Evolutionary conservation across 2,113 vertebrate species (phyloP).

Genomic region (Struthio camelus): DNA sequence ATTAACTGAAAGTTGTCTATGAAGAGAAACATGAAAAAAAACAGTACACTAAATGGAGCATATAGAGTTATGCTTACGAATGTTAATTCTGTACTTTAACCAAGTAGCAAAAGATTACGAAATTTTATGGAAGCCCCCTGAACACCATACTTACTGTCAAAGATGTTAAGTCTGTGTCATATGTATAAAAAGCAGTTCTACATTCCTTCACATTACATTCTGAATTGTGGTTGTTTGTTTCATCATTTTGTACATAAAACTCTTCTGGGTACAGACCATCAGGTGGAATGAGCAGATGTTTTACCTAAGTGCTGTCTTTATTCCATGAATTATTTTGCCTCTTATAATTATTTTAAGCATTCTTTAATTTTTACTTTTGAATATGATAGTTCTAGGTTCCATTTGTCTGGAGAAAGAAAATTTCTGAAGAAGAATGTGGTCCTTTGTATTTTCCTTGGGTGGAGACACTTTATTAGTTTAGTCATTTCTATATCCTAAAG

Average conservation of each 20-base stretch:
- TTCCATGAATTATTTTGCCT: neutral
- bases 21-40: neutral
- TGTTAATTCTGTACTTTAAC: neutral
- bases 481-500: neutral
- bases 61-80: neutral
- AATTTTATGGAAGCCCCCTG: neutral
- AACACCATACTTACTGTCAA: neutral
- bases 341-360: neutral
- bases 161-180: neutral
- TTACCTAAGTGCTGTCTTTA: neutral
- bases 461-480: neutral
- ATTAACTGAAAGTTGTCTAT: neutral
- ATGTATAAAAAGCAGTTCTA: neutral
- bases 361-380: neutral
- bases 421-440: neutral
- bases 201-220: neutral
- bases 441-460: neutral
- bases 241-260: neutral
- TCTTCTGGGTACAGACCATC: neutral
- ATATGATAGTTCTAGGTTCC: neutral
- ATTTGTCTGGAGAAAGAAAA: neutral
- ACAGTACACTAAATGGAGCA: neutral
- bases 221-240: neutral
- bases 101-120: neutral
- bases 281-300: neutral